These are phyloP conservation scores for Drosophila sordidapex DNA, from an alignment of 2,888 invertebrate genomes.

Conservation along the genomic window DNA sequence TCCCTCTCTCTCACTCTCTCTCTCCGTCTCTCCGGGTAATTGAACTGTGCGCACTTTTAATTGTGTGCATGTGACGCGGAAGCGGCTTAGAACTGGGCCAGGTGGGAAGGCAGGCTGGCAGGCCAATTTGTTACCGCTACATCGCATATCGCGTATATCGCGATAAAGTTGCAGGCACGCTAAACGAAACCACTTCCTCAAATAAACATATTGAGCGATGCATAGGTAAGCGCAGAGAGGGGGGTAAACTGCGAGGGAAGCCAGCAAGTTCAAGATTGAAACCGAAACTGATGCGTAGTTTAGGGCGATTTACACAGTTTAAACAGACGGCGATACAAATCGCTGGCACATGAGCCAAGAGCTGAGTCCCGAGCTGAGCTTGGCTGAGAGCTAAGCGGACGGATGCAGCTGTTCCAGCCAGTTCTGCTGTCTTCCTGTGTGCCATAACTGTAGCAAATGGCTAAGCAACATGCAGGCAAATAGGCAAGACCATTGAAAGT, in stretches of 20 bases:
- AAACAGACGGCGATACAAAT: constrained; percentile 80
- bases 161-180: constrained; percentile 70
- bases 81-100: constrained; percentile 72
- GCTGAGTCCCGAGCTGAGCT: background rate
- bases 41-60: constrained; percentile 76
- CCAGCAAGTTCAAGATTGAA: constrained; percentile 72
- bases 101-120: constrained; percentile 24
- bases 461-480: constrained; percentile 69
- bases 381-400: constrained; percentile 30
- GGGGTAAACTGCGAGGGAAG: background rate
- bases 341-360: constrained; percentile 62
- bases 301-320: constrained; percentile 83
- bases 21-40: constrained; percentile 47
- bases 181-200: constrained; percentile 75
- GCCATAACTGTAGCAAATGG: constrained; percentile 82
- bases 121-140: constrained; percentile 77
- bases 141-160: constrained; percentile 69
- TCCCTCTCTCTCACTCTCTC: background rate
- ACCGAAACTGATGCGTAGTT: constrained; percentile 82
- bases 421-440: constrained; percentile 71
- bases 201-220: constrained; percentile 52
- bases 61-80: constrained; percentile 68
- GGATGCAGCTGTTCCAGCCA: constrained; percentile 53
- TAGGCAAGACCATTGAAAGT: constrained; percentile 3
- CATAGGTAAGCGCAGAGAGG: constrained; percentile 1